Percentiles rank a stretch among this genome's conserved stretches.
These are phyloP conservation scores for Camponotus pennsylvanicus DNA, from an alignment of 1,140 invertebrate species.

Conservation along the genomic window DNA sequence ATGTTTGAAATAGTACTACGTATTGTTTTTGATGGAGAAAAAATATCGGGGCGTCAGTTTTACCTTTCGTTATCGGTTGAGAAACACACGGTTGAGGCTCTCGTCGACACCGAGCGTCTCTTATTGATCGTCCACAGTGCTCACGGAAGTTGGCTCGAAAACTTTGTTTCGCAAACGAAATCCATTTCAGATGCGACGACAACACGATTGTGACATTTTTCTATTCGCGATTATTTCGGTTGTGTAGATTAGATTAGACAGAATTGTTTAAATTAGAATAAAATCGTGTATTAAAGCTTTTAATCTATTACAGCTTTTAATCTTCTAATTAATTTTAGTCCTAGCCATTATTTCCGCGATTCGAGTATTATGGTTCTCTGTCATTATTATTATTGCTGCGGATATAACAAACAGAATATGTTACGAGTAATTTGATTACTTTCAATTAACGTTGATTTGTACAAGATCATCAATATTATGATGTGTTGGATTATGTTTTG, in stretches of 20 bases:
- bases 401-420: background rate
- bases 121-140: conserved; percentile 65
- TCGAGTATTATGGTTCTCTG: background rate
- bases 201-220: conserved; percentile 15
- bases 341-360: background rate
- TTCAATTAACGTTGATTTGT: background rate
- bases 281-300: background rate
- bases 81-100: conserved; percentile 18
- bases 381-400: background rate
- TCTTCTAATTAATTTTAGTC: background rate
- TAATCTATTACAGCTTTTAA: background rate
- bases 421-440: conserved; percentile 1
- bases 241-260: background rate
- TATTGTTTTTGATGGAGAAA: background rate
- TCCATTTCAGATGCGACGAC: conserved; percentile 22
- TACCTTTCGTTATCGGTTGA: conserved; percentile 53
- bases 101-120: conserved; percentile 58
- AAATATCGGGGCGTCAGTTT: conserved; percentile 10
- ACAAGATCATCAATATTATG: background rate
- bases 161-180: conserved; percentile 65
- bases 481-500: background rate
- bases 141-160: conserved; percentile 58
- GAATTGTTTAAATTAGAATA: background rate
- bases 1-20: background rate
- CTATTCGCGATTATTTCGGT: background rate